Percentiles rank a stretch among this genome's conserved stretches.
Conservation (phyloP, 2,888 invertebrate species). For the Quadriops clusia region DNA sequence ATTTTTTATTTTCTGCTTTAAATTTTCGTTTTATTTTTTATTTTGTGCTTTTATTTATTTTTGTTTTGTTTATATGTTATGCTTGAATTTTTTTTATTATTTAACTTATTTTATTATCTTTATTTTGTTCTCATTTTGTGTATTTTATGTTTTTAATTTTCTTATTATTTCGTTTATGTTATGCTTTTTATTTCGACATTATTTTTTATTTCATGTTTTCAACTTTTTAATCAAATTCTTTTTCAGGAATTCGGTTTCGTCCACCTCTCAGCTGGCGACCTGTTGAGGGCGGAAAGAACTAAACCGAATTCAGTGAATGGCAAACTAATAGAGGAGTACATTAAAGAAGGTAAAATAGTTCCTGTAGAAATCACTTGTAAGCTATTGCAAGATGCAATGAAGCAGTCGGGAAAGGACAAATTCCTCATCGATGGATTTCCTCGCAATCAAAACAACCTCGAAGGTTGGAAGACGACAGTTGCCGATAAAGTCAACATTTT, state of each 20-base stretch:
- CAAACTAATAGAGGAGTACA: slow-evolving; percentile 84
- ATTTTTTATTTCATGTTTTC: slow-evolving; percentile 1
- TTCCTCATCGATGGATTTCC: slow-evolving; percentile 99
- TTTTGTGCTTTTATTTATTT: too few relatives aligned
- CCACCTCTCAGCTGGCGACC: slow-evolving; percentile 85
- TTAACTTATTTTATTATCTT: too few relatives aligned
- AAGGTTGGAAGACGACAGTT: slow-evolving; percentile 87
- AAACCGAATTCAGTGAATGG: slow-evolving; percentile 79
- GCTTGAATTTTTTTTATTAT: too few relatives aligned
- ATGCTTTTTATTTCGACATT: too few relatives aligned
- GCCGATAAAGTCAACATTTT: slow-evolving; percentile 68
- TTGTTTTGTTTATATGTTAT: too few relatives aligned
- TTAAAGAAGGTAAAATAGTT: slow-evolving; percentile 87
- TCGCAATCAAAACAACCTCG: slow-evolving; percentile 88
- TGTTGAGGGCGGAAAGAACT: slow-evolving; percentile 81
- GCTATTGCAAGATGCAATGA: slow-evolving; percentile 76
- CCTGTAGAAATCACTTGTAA: slow-evolving; percentile 97
- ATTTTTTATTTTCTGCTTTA: too few relatives aligned
- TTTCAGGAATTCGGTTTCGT: slow-evolving; percentile 57
- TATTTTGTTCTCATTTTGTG: too few relatives aligned
- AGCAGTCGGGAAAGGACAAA: slow-evolving; percentile 50
- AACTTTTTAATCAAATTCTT: not conserved
- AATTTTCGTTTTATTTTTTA: too few relatives aligned
- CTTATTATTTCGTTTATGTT: too few relatives aligned
- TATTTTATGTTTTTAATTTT: too few relatives aligned